A percentile compares a stretch with the other conserved stretches of the same genome.
Evolutionary conservation across 2,888 invertebrate species (phyloP).

Genomic region (Mystacides longicornis): DNA sequence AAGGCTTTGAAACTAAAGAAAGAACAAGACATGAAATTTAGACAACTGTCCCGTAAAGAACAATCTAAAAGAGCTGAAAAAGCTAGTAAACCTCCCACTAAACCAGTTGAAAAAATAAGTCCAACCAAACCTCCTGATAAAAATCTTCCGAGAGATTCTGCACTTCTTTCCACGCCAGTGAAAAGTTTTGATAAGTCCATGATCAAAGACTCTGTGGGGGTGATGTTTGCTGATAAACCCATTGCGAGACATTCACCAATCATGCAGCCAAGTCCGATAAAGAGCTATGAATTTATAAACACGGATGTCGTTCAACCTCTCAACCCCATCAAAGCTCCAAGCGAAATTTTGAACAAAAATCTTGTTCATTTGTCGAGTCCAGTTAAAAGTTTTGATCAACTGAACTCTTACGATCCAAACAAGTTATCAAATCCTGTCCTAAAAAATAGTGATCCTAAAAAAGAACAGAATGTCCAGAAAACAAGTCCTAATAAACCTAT

Average conservation of each 20-base stretch:
- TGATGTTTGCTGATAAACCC: neutral
- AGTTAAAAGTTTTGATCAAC: neutral
- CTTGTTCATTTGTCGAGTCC: neutral
- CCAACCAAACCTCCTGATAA: neutral
- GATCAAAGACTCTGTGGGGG: neutral
- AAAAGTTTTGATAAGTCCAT: neutral
- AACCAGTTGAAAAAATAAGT: neutral
- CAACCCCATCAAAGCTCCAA: neutral
- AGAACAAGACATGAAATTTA: conserved; percentile 11
- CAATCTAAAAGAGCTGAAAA: conserved; percentile 6
- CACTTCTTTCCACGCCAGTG: neutral
- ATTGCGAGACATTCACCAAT: neutral
- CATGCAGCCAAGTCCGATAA: neutral
- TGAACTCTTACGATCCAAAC: neutral
- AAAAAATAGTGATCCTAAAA: neutral
- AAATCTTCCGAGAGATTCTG: neutral
- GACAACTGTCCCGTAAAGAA: conserved; percentile 11
- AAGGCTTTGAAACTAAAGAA: conserved; percentile 11
- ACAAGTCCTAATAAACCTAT: neutral
- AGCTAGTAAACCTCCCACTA: neutral
- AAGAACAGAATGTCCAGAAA: neutral
- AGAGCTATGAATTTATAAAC: neutral
- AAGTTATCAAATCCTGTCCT: neutral
- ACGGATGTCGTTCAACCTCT: neutral
- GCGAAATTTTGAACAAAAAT: neutral